Evolutionary conservation across 2,888 invertebrate genomes (phyloP).

Genomic region (Noctua fimbriata): DNA sequence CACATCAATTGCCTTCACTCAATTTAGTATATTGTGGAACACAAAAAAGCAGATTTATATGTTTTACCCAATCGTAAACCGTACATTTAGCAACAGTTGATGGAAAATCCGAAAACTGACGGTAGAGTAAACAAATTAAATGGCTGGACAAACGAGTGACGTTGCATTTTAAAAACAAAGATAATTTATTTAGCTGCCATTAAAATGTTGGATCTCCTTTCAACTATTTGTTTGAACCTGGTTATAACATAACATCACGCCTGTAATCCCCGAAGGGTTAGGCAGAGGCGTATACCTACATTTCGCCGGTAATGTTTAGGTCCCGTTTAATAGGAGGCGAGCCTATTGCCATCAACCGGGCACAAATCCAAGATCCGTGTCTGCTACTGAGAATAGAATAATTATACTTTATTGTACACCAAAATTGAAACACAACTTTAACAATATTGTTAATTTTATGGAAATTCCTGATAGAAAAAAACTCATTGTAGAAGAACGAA

Average conservation of each 20-base stretch:
- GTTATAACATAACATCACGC: background rate
- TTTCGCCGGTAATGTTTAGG: too few relatives aligned
- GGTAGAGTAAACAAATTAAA: conserved; percentile 52
- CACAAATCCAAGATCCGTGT: too few relatives aligned
- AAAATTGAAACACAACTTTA: too few relatives aligned
- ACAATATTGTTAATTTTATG: too few relatives aligned
- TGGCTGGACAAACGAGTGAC: conserved; percentile 27
- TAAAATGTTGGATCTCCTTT: conserved; percentile 9
- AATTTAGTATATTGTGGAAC: conserved; percentile 31
- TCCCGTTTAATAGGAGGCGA: too few relatives aligned
- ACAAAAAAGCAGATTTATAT: conserved; percentile 50
- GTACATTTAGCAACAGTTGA: conserved; percentile 52
- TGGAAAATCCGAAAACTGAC: conserved; percentile 42
- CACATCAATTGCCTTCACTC: conserved; percentile 16
- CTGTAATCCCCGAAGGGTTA: background rate
- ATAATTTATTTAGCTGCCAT: conserved; percentile 20
- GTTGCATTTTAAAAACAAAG: conserved; percentile 55
- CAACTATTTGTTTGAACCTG: background rate
- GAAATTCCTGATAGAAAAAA: too few relatives aligned
- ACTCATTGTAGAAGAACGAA: background rate
- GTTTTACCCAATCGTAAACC: conserved; percentile 43
- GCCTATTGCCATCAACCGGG: too few relatives aligned
- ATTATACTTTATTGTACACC: too few relatives aligned
- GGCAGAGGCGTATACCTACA: too few relatives aligned
- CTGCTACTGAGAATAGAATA: too few relatives aligned